Percentiles rank a stretch among this genome's conserved stretches.
These are phyloP conservation scores for Tanytarsus gracilentus DNA, from an alignment of 2,888 invertebrate species.

Conservation along the genomic window DNA sequence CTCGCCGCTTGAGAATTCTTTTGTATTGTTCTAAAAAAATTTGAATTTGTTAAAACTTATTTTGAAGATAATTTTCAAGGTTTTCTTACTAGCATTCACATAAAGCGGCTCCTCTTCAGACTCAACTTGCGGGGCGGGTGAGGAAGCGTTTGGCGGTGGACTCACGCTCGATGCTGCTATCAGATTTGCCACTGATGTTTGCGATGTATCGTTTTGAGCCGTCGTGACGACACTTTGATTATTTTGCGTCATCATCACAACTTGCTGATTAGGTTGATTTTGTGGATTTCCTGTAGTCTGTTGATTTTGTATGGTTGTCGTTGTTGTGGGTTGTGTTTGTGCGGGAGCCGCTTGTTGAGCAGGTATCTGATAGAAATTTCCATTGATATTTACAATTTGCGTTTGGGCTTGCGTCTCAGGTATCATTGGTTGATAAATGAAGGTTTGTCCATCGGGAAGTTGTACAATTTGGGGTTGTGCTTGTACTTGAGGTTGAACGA, in stretches of 20 bases:
- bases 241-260: slow-evolving; percentile 23
- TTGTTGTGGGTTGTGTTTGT: slow-evolving; percentile 30
- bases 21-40: slow-evolving; percentile 68
- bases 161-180: slow-evolving; percentile 31
- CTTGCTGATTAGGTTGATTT: slow-evolving; percentile 23
- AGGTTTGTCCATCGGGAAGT: slow-evolving; percentile 86
- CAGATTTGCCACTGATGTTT: slow-evolving; percentile 33
- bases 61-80: neutral
- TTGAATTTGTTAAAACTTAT: neutral
- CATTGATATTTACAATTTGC: slow-evolving; percentile 50
- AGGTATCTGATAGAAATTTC: slow-evolving; percentile 42
- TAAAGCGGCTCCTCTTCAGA: slow-evolving; percentile 90
- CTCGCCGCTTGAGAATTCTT: slow-evolving; percentile 86
- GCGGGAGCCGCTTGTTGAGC: too few species aligned
- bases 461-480: slow-evolving; percentile 73
- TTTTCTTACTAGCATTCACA: slow-evolving; percentile 69
- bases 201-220: neutral
- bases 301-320: slow-evolving; percentile 31
- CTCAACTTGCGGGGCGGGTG: slow-evolving; percentile 35
- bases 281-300: slow-evolving; percentile 30
- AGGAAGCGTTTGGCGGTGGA: slow-evolving; percentile 8
- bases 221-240: slow-evolving; percentile 26
- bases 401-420: slow-evolving; percentile 47
- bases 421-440: slow-evolving; percentile 72
- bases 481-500: slow-evolving; percentile 37